Conservation (phyloP, 2,888 invertebrate genomes). For the Flexamia atlantica region DNA sequence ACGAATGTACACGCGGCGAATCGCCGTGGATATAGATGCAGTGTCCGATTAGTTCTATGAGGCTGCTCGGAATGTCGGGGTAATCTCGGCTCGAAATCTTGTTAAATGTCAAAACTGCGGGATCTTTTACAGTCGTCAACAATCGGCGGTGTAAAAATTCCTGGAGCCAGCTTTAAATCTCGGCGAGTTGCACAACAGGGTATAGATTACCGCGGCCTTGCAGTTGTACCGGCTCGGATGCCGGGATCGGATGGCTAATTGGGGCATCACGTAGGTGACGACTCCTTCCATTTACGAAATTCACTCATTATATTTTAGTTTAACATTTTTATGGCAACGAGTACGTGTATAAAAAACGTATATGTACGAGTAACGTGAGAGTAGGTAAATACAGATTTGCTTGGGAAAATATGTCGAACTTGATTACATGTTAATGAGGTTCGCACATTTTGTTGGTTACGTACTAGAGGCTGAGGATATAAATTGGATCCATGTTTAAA, state of each 20-base stretch:
- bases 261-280: slow-evolving; percentile 21
- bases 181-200: slow-evolving; percentile 26
- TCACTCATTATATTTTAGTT: too few relatives aligned
- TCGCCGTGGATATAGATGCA: not conserved
- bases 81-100: slow-evolving; percentile 47
- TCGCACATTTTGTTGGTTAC: too few relatives aligned
- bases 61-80: slow-evolving; percentile 31
- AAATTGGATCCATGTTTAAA: too few relatives aligned
- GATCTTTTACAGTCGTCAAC: slow-evolving; percentile 58
- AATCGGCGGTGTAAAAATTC: slow-evolving; percentile 50
- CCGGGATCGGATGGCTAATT: slow-evolving; percentile 37
- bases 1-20: not conserved
- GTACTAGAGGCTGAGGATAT: too few relatives aligned
- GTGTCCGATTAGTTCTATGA: slow-evolving; percentile 19
- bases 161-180: slow-evolving; percentile 28
- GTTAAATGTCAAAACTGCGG: slow-evolving; percentile 56
- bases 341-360: too few relatives aligned
- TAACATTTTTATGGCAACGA: too few relatives aligned
- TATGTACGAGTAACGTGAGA: too few relatives aligned
- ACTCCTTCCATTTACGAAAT: not conserved
- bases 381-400: too few relatives aligned
- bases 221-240: not conserved
- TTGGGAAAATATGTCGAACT: too few relatives aligned
- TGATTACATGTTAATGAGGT: too few relatives aligned
- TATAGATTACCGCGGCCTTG: slow-evolving; percentile 30